Evolutionary conservation across 2,888 invertebrate species (phyloP).

Genomic region (Pantelozetes paolii): DNA sequence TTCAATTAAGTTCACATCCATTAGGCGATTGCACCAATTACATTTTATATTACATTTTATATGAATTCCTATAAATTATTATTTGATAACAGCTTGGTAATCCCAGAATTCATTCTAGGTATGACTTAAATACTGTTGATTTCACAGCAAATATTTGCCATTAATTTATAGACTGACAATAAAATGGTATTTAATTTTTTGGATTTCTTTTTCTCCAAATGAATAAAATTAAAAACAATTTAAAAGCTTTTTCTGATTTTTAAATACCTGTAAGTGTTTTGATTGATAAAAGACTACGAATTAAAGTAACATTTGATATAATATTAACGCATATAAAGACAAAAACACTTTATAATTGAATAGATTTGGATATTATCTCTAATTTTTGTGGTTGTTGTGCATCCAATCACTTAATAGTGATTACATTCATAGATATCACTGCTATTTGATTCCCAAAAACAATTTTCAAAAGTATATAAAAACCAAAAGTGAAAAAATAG

Average conservation of each 20-base stretch:
- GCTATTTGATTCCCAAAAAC: too few relatives aligned
- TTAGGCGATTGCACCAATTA: too few relatives aligned
- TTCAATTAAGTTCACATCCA: too few relatives aligned
- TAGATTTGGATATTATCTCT: background rate
- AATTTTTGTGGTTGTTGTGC: conserved; percentile 12
- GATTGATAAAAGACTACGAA: background rate
- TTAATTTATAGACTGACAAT: conserved; percentile 19
- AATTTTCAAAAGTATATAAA: too few relatives aligned
- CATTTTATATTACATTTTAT: too few relatives aligned
- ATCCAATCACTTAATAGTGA: conserved; percentile 2
- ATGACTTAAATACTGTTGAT: background rate
- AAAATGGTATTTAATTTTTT: background rate
- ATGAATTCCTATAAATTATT: too few relatives aligned
- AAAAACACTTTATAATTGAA: background rate
- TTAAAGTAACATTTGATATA: conserved; percentile 6
- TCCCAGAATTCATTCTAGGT: background rate
- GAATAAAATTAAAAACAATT: background rate
- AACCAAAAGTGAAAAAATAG: background rate
- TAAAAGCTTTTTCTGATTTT: background rate
- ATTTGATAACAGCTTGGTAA: too few relatives aligned
- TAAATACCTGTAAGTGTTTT: background rate
- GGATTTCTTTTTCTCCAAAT: background rate
- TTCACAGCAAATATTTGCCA: conserved; percentile 26
- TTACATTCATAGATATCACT: background rate
- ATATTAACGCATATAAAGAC: background rate